Conservation (phyloP, 2,113 vertebrate genomes). For the Diphyllodes magnificus region DNA sequence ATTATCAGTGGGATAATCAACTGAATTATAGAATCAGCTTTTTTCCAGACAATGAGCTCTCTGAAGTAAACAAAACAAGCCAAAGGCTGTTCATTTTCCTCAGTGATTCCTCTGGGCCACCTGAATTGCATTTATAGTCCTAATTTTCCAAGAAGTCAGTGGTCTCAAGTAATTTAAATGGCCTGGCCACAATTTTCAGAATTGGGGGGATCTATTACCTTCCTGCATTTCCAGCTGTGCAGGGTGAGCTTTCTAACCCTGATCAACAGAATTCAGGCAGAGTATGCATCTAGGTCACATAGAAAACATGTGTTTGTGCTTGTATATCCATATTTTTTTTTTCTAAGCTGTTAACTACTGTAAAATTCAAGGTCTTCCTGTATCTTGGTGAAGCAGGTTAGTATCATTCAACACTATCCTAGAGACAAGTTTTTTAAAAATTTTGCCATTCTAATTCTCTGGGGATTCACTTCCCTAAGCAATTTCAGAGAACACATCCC, state of each 20-base stretch:
- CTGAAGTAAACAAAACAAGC: constrained; percentile 2
- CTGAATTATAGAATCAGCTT: background rate
- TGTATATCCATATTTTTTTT: background rate
- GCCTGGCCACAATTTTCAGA: background rate
- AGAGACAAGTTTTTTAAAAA: background rate
- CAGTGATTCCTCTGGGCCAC: background rate
- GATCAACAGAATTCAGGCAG: background rate
- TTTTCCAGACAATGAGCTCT: background rate
- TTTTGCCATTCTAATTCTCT: background rate
- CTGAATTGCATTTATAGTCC: background rate
- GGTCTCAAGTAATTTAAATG: background rate
- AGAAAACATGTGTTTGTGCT: background rate
- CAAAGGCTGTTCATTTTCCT: background rate
- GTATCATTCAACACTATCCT: background rate
- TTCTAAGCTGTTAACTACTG: background rate
- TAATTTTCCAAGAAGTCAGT: background rate
- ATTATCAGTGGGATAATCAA: constrained; percentile 2
- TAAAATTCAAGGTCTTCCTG: background rate
- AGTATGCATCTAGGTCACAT: background rate
- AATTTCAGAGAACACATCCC: background rate
- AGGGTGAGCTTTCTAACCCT: background rate
- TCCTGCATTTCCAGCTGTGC: background rate
- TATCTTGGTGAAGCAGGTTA: background rate
- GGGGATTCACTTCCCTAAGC: background rate
- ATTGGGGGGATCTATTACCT: background rate